A percentile compares a stretch with the other conserved stretches of the same genome.
phyloP scores from a whole-genome alignment of 1,140 invertebrate species.

The Scaptomyza montana region DNA sequence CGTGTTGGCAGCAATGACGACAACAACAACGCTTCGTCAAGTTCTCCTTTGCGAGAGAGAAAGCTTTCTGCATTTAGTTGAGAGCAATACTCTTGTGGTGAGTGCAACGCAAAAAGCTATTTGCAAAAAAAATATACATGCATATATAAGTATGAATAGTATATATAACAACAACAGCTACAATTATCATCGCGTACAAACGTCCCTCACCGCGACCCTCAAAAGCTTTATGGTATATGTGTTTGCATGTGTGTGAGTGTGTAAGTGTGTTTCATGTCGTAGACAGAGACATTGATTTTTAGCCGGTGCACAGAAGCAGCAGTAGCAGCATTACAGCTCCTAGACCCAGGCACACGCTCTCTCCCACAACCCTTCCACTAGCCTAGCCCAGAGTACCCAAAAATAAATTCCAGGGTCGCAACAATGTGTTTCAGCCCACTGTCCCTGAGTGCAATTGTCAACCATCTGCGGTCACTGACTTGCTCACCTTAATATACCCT shows the following conservation, averaged over 20 bases:
- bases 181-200: constrained; percentile 4
- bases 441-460: constrained; percentile 1
- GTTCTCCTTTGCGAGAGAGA: constrained; percentile 49
- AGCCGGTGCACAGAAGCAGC: constrained; percentile 1
- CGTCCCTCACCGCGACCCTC: constrained; percentile 77
- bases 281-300: constrained; percentile 72
- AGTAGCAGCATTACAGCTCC: not conserved
- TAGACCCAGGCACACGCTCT: not conserved
- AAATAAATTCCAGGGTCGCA: constrained; percentile 34
- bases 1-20: constrained; percentile 30
- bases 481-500: not conserved
- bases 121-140: constrained; percentile 13
- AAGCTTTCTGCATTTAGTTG: constrained; percentile 34
- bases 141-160: too few species aligned
- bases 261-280: constrained; percentile 37
- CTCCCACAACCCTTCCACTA: not conserved
- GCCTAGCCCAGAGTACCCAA: constrained; percentile 1
- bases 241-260: constrained; percentile 13
- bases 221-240: constrained; percentile 54
- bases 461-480: constrained; percentile 19
- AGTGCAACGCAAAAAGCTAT: constrained; percentile 22
- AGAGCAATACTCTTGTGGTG: not conserved
- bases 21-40: constrained; percentile 9
- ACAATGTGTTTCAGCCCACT: constrained; percentile 4
- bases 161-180: constrained; percentile 19